Percentiles rank a stretch among this genome's conserved stretches.
Evolutionary conservation across 2,113 vertebrate species (phyloP).

Genomic region (Nesogale talazaci): DNA sequence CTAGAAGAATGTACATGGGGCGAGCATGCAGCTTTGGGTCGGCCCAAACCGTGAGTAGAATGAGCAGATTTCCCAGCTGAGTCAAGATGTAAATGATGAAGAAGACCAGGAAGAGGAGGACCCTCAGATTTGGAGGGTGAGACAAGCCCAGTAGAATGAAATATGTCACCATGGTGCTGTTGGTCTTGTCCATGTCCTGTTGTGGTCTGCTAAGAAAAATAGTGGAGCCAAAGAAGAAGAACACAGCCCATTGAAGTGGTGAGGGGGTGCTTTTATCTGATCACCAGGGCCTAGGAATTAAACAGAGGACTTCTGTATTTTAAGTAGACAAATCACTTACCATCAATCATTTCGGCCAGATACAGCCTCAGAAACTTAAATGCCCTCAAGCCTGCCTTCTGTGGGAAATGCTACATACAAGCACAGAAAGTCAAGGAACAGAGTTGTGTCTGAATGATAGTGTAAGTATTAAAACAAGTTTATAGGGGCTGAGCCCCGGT

Average conservation of each 20-base stretch:
- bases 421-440: background rate
- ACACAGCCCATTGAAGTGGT: no score
- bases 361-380: no score
- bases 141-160: constrained; percentile 72
- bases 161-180: background rate
- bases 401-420: background rate
- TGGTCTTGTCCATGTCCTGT: no score
- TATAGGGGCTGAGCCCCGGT: no score
- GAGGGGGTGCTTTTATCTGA: no score
- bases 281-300: no score
- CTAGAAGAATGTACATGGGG: constrained; percentile 82
- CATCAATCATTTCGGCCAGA: no score
- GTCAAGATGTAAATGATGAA: constrained; percentile 78
- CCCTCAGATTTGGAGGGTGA: constrained; percentile 48
- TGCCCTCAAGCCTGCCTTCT: background rate
- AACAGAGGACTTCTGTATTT: no score
- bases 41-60: constrained; percentile 71
- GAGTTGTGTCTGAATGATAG: background rate
- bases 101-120: constrained; percentile 76
- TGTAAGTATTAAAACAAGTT: no score
- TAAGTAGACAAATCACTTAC: no score
- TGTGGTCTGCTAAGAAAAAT: no score
- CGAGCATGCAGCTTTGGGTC: constrained; percentile 70
- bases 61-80: constrained; percentile 79
- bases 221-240: no score